Evolutionary conservation across 2,113 vertebrate genomes (phyloP).

Genomic region (Echinops telfairi): DNA sequence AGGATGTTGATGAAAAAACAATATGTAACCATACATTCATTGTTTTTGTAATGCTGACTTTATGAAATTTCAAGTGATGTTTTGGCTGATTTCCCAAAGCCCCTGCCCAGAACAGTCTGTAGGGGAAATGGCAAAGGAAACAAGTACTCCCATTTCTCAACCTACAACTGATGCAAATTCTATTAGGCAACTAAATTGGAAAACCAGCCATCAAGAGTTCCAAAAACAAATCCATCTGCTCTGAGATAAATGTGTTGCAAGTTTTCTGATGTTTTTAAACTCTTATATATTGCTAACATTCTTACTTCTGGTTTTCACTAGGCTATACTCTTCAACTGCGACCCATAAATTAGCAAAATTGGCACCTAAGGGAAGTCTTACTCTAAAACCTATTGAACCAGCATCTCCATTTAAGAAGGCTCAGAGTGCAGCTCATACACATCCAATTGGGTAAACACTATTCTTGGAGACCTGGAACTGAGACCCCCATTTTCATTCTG

Average conservation of each 20-base stretch:
- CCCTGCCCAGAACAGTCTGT: not conserved
- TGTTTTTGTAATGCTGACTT: not conserved
- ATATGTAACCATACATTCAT: not conserved
- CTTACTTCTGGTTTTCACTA: not conserved
- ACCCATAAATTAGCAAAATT: not conserved
- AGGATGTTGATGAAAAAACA: not conserved
- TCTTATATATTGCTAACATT: not conserved
- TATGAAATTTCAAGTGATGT: not conserved
- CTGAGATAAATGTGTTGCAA: not conserved
- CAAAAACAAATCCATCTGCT: constrained; percentile 29
- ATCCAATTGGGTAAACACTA: not conserved
- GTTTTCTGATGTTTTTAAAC: constrained; percentile 25
- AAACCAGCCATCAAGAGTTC: not conserved
- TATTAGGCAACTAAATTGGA: constrained; percentile 40
- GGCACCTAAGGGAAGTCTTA: not conserved
- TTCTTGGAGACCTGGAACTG: not conserved
- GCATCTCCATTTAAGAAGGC: not conserved
- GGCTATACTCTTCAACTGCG: not conserved
- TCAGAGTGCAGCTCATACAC: not conserved
- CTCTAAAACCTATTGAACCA: not conserved
- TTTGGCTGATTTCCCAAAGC: not conserved
- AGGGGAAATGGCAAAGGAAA: not conserved
- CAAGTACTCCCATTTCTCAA: constrained; percentile 53
- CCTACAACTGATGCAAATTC: constrained; percentile 32
- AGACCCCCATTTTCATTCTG: not conserved